Percentiles rank a stretch among this genome's conserved stretches.
Conservation (phyloP, 1,140 invertebrate genomes). For the Melanaphis sacchari region DNA sequence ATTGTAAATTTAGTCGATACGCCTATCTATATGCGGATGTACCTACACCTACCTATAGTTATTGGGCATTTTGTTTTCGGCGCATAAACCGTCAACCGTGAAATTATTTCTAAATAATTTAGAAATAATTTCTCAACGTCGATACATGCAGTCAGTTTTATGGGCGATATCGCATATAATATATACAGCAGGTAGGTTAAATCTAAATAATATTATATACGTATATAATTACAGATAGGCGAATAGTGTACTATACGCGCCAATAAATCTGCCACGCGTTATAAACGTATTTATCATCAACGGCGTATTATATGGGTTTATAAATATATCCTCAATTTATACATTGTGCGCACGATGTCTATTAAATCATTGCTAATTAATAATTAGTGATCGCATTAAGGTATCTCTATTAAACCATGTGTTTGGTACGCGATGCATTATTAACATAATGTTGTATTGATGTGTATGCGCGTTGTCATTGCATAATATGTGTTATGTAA, state of each 20-base stretch:
- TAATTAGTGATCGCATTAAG: slow-evolving; percentile 2
- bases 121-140: not conserved
- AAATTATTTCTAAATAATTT: slow-evolving; percentile 3
- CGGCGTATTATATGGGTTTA: not conserved
- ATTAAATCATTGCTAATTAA: not conserved
- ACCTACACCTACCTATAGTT: too few species aligned
- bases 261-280: not conserved
- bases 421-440: not conserved
- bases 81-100: not conserved
- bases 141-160: not conserved
- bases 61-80: not conserved
- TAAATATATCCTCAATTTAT: not conserved
- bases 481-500: not conserved
- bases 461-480: not conserved
- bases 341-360: not conserved
- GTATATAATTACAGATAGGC: not conserved
- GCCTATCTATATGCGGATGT: too few species aligned
- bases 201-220: not conserved
- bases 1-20: not conserved
- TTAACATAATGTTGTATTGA: slow-evolving; percentile 1
- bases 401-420: not conserved
- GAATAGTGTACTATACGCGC: not conserved
- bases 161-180: not conserved
- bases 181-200: not conserved
- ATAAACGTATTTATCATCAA: slow-evolving; percentile 6